Evolutionary conservation across 2,113 vertebrate species (phyloP).

Genomic region (Cryptomyrus ogoouensis): DNA sequence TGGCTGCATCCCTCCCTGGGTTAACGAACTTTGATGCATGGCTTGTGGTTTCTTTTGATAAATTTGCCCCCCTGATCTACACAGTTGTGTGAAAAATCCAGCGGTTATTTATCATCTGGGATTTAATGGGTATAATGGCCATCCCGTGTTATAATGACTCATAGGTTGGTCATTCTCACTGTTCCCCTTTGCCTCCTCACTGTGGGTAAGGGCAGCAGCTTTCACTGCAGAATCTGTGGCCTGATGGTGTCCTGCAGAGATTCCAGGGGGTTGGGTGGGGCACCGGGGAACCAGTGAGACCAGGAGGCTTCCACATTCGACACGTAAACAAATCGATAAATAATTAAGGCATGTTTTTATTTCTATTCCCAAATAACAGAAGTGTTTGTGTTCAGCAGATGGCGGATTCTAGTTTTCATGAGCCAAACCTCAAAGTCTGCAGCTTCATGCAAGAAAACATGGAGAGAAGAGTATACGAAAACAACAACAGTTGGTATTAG

Average conservation of each 20-base stretch:
- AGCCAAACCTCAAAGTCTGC: not conserved
- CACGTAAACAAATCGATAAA: not conserved
- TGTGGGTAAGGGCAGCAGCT: not conserved
- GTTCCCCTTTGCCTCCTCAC: not conserved
- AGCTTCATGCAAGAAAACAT: slow-evolving; percentile 1
- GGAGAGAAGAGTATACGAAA: not conserved
- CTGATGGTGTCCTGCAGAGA: not conserved
- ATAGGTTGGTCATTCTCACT: not conserved
- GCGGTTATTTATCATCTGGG: not conserved
- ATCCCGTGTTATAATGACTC: not conserved
- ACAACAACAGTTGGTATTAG: slow-evolving; percentile 1
- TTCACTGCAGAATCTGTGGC: not conserved
- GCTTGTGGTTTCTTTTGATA: not conserved
- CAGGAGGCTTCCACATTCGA: not conserved
- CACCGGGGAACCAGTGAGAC: not conserved
- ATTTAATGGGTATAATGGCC: not conserved
- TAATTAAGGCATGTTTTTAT: not conserved
- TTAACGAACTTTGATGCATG: slow-evolving; percentile 9
- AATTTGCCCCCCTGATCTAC: not conserved
- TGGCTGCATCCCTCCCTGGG: not conserved
- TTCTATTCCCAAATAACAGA: not conserved
- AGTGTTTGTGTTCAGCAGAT: slow-evolving; percentile 14
- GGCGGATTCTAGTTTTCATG: not conserved
- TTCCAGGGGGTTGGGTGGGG: not conserved
- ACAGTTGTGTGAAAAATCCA: not conserved